Evolutionary conservation across 2,797 vertebrate species (phyloP).

Genomic region (Acanthornis magna): DNA sequence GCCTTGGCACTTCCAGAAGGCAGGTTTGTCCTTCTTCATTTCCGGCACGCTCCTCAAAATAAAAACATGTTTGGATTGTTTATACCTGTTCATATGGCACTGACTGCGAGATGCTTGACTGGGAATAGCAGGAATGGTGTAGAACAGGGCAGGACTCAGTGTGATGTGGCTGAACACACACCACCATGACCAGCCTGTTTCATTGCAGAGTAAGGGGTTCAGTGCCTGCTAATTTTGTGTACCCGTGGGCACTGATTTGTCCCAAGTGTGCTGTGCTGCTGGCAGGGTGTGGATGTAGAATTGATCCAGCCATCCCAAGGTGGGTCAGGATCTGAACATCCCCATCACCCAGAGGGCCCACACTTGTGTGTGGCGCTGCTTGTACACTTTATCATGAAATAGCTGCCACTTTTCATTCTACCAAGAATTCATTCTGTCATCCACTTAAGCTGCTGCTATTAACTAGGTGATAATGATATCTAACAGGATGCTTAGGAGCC

Average conservation of each 20-base stretch:
- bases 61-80: not conserved
- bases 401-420: not conserved
- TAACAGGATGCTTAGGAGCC: not conserved
- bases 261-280: not conserved
- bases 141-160: not conserved
- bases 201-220: not conserved
- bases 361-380: not conserved
- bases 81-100: fast-evolving
- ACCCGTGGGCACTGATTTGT: not conserved
- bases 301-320: not conserved
- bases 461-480: not conserved
- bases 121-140: not conserved
- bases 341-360: not conserved
- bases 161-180: not conserved
- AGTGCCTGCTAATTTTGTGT: not conserved
- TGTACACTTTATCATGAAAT: not conserved
- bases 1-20: not conserved
- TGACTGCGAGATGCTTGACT: not conserved
- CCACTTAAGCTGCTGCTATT: not conserved
- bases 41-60: not conserved
- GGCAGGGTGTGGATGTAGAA: not conserved
- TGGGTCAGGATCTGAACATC: not conserved
- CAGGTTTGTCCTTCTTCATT: not conserved
- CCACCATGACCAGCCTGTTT: fast-evolving
- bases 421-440: fast-evolving